Evolutionary conservation across 2,888 invertebrate species (phyloP), one percentile per base, ranked within the genome.

Genomic region (Drosophila bunnanda): DNA sequence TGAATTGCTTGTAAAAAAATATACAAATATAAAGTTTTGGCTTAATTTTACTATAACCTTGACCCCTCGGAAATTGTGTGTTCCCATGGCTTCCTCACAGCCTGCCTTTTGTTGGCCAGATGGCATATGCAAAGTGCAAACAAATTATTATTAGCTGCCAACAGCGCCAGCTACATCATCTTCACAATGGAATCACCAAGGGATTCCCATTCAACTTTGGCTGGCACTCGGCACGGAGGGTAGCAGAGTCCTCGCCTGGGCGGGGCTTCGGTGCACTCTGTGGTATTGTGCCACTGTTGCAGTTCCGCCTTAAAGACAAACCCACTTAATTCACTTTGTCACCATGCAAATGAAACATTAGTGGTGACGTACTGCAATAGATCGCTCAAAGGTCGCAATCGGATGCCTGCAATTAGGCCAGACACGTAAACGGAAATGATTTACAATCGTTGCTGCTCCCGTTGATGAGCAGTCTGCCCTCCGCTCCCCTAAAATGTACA

Each of bases 131-230:
- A 87, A 84, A 87, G 78, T 82, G 84, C 84, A 83, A 83, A 87
- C 83, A 83, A 87, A 83, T 83, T 84, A 84, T 83, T 83, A 87
- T 87, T 87, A 83, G 83, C 83, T 87, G 83, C 84, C 83, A 83
- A 87, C 84, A 69, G 84, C 65, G 86, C 54, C 70, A 72, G 66
- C 78, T 81, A 86, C 83, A 76, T 81, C 83, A 86, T 83, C 83
- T 83, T 78, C 72, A 76, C 78, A 83, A 84, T 80, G 84, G 66
- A 72, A 67, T 67, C 74, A 58, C 75, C 87, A 66, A 73, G 83
- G 87, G 87, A 83, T 82, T 87, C 82, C 81, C 73, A 58, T 78
- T 77, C 74, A 86, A 86, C 76, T 55, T n/a, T n/a, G n/a, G 28
- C 25, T 13, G 58, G 56, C 55, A 80, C 76, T 52, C 25, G 17